These are phyloP conservation scores for Excalfactoria chinensis DNA, from an alignment of 2,113 vertebrate species.

Conservation along the genomic window DNA sequence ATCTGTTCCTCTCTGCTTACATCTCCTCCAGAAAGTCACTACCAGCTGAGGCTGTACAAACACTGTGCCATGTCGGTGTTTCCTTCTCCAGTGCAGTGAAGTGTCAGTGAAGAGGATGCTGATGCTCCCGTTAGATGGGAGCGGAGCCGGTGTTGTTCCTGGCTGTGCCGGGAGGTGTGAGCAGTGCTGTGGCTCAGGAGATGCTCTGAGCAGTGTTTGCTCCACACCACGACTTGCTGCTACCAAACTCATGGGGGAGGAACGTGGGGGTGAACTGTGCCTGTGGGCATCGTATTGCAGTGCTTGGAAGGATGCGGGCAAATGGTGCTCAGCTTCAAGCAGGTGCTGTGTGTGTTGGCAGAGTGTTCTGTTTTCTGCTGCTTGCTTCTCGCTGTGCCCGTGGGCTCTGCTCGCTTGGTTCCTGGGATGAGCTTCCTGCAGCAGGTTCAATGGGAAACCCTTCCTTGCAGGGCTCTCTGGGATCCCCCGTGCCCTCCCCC, in stretches of 20 bases:
- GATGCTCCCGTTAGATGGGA: background rate
- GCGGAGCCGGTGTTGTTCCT: background rate
- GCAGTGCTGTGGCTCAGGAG: slow-evolving; percentile 13
- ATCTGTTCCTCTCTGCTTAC: background rate
- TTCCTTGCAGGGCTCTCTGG: background rate
- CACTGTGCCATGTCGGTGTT: slow-evolving; percentile 35
- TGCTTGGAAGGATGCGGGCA: background rate
- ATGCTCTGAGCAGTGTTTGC: slow-evolving; percentile 34
- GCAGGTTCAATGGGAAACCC: rapidly evolving
- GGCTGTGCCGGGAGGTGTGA: background rate
- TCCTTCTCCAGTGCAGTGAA: slow-evolving; percentile 6
- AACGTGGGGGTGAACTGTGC: slow-evolving; percentile 18
- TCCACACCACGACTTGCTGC: slow-evolving; percentile 24
- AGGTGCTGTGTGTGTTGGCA: rapidly evolving
- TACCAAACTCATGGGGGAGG: slow-evolving; percentile 39
- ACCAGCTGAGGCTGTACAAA: slow-evolving; percentile 44
- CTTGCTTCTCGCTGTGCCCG: background rate
- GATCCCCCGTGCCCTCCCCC: background rate
- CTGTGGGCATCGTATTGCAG: slow-evolving; percentile 40
- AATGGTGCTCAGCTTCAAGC: background rate
- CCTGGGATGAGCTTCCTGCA: background rate
- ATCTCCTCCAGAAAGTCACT: slow-evolving; percentile 1
- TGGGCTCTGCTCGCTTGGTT: background rate
- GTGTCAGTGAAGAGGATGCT: background rate
- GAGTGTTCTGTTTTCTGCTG: background rate